These are phyloP conservation scores for Sitta europaea DNA, from an alignment of 2,113 vertebrate genomes.

Conservation along the genomic window DNA sequence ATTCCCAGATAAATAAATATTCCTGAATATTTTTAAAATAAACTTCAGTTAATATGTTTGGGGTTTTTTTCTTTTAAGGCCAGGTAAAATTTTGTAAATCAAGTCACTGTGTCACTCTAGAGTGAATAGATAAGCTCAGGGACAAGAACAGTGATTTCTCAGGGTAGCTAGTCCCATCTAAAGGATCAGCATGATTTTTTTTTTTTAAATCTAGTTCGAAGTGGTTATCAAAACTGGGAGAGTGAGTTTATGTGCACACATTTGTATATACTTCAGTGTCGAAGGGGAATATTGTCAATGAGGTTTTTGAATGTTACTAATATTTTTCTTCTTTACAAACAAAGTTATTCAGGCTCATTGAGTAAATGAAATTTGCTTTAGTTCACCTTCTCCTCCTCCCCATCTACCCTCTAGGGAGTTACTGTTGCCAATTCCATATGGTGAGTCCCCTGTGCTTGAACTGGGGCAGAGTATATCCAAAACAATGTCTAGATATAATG, in stretches of 20 bases:
- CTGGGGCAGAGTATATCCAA: not conserved
- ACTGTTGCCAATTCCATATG: not conserved
- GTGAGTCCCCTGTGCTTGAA: not conserved
- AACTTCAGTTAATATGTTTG: not conserved
- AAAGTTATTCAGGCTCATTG: not conserved
- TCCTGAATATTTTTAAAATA: not conserved
- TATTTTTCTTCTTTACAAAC: not conserved
- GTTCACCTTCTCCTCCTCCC: not conserved
- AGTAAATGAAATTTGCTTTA: not conserved
- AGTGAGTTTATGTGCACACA: no score
- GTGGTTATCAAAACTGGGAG: not conserved
- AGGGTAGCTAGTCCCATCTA: not conserved
- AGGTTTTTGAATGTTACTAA: not conserved
- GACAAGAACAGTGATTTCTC: not conserved
- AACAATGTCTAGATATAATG: not conserved
- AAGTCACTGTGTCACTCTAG: not conserved
- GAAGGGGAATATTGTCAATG: not conserved
- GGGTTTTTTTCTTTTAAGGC: not conserved
- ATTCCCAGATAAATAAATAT: not conserved
- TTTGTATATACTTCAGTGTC: not conserved
- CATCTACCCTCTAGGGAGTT: not conserved
- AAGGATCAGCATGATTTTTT: not conserved
- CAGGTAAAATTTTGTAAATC: not conserved
- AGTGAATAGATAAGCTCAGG: not conserved
- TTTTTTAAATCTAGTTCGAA: not conserved